A percentile compares a stretch with the other conserved stretches of the same genome.
These are phyloP conservation scores for Pangasius macronema DNA, from an alignment of 2,797 vertebrate species.

Conservation along the genomic window DNA sequence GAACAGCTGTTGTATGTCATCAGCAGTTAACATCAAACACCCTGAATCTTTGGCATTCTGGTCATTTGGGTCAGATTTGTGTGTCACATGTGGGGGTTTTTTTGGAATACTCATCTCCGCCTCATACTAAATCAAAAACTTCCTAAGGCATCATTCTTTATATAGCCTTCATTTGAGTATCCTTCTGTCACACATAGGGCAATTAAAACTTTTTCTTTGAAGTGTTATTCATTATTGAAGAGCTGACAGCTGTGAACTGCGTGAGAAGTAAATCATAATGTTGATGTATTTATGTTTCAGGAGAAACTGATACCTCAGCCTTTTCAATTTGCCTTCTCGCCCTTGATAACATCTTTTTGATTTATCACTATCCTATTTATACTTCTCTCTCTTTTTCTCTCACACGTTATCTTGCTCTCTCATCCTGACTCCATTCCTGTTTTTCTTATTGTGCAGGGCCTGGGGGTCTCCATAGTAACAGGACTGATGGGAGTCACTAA, in stretches of 20 bases:
- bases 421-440: slow-evolving; percentile 15
- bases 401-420: slow-evolving; percentile 38
- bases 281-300: background rate
- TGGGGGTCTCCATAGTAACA: slow-evolving; percentile 76
- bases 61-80: background rate
- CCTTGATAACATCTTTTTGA: background rate
- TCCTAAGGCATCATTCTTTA: background rate
- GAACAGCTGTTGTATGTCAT: slow-evolving; percentile 54
- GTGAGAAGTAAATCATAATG: slow-evolving; percentile 36
- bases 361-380: slow-evolving; percentile 17
- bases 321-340: slow-evolving; percentile 24
- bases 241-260: slow-evolving; percentile 26
- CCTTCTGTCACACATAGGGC: background rate
- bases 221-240: background rate
- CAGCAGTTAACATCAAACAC: slow-evolving; percentile 37
- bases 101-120: slow-evolving; percentile 1
- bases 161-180: background rate
- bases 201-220: slow-evolving; percentile 14
- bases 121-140: background rate
- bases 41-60: slow-evolving; percentile 1
- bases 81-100: background rate
- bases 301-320: slow-evolving; percentile 26
- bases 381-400: slow-evolving; percentile 10
- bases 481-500: slow-evolving; percentile 59
- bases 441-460: slow-evolving; percentile 51